These are phyloP conservation scores for Synchiropus splendidus DNA, from an alignment of 2,113 vertebrate species.

Conservation along the genomic window DNA sequence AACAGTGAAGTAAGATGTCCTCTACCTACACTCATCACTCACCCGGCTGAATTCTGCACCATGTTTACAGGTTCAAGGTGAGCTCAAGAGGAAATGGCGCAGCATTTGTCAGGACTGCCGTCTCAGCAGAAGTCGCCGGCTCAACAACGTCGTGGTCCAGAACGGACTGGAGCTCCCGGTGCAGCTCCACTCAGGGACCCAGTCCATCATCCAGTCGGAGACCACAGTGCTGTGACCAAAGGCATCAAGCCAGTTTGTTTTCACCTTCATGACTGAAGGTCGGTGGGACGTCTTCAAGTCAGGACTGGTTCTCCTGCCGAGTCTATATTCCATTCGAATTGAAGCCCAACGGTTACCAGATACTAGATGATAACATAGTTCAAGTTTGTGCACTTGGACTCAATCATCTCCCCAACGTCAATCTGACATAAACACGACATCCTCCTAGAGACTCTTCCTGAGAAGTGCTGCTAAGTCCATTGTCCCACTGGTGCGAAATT, in stretches of 20 bases:
- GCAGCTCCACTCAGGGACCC: constrained; percentile 68
- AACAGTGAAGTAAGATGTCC: constrained; percentile 73
- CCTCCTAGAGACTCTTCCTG: too few relatives aligned
- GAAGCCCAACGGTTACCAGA: too few relatives aligned
- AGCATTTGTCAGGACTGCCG: constrained; percentile 64
- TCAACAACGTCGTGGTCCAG: constrained; percentile 65
- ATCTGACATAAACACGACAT: too few relatives aligned
- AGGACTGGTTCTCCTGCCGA: too few relatives aligned
- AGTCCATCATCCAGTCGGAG: constrained; percentile 81
- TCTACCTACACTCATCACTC: not conserved
- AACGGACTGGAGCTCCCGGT: constrained; percentile 70
- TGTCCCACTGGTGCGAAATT: too few relatives aligned
- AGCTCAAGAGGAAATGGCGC: constrained; percentile 79
- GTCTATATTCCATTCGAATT: too few relatives aligned
- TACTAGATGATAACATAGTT: too few relatives aligned
- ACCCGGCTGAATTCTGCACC: too few relatives aligned
- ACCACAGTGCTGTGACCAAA: constrained; percentile 70
- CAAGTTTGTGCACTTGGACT: too few relatives aligned
- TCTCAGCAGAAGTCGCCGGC: constrained; percentile 48
- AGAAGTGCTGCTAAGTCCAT: not conserved
- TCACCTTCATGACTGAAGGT: too few relatives aligned
- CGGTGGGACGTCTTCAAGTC: too few relatives aligned
- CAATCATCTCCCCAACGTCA: too few relatives aligned
- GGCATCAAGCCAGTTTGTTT: not conserved
- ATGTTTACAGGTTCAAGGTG: constrained; percentile 74